Conservation (phyloP, 2,888 invertebrate species). For the Epirrhoe alternata region DNA sequence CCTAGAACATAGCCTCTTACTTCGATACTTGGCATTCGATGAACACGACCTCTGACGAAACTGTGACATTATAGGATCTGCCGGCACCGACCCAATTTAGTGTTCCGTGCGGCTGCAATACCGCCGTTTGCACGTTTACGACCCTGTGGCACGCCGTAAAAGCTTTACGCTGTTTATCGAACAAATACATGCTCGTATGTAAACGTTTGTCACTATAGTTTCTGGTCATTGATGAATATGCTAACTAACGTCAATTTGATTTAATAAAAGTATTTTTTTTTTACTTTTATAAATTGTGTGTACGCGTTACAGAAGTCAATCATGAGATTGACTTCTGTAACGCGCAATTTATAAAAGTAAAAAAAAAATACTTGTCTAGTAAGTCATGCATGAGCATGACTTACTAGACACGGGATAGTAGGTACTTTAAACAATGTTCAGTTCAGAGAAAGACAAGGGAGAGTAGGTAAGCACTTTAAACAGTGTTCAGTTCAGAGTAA, state of each 20-base stretch:
- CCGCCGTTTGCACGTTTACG: constrained; percentile 65
- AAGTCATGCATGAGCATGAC: too few species aligned
- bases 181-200: constrained; percentile 47
- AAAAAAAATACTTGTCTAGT: too few species aligned
- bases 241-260: constrained; percentile 4
- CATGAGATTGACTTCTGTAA: too few species aligned
- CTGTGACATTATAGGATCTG: constrained; percentile 53
- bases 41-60: constrained; percentile 46
- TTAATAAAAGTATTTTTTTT: too few species aligned
- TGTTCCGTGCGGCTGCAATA: constrained; percentile 58
- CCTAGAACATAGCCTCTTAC: constrained; percentile 4
- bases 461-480: too few species aligned
- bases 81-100: constrained; percentile 63
- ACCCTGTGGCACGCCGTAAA: constrained; percentile 62
- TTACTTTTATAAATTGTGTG: too few species aligned
- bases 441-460: too few species aligned
- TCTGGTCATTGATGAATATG: constrained; percentile 24
- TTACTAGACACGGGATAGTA: too few species aligned
- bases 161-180: constrained; percentile 63
- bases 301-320: too few species aligned
- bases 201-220: constrained; percentile 19
- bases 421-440: too few species aligned
- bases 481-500: too few species aligned
- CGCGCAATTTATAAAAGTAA: too few species aligned
- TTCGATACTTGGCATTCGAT: constrained; percentile 37